These are phyloP conservation scores for Xestobium rufovillosum DNA, from an alignment of 2,888 invertebrate genomes.

Conservation along the genomic window DNA sequence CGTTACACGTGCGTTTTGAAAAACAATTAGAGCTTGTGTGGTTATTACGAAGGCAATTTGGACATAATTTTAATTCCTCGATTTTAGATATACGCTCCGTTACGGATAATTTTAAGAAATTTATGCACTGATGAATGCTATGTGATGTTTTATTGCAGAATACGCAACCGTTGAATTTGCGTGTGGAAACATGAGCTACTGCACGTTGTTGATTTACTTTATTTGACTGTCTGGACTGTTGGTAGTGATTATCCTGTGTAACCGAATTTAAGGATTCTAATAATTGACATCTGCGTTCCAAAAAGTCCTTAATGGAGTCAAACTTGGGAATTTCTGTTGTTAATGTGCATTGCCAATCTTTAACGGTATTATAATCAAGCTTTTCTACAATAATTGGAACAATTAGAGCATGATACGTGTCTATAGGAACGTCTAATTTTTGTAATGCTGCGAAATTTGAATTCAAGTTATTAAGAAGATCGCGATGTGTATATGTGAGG, in stretches of 20 bases:
- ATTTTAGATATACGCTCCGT: background rate
- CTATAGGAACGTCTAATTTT: slow-evolving; percentile 1
- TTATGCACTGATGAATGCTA: background rate
- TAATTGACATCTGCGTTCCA: slow-evolving; percentile 4
- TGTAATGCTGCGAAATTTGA: slow-evolving; percentile 4
- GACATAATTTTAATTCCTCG: background rate
- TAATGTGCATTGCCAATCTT: slow-evolving; percentile 5
- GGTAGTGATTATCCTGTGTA: no score
- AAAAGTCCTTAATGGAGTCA: slow-evolving; percentile 1
- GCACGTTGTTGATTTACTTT: background rate
- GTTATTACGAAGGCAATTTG: slow-evolving; percentile 2
- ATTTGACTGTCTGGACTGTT: background rate
- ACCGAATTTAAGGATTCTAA: no score
- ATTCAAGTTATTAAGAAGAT: background rate
- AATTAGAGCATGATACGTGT: slow-evolving; percentile 4
- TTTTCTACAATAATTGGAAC: slow-evolving; percentile 6
- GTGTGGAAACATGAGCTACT: no score
- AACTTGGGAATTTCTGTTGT: slow-evolving; percentile 1
- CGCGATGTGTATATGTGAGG: no score
- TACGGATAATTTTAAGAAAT: slow-evolving; percentile 1
- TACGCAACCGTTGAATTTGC: no score
- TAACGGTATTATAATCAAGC: slow-evolving; percentile 4
- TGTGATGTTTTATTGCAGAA: no score
- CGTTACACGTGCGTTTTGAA: background rate
- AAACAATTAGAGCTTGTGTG: background rate